These are phyloP conservation scores for Lacerta bilineata DNA, from an alignment of 2,797 vertebrate genomes.

Conservation along the genomic window DNA sequence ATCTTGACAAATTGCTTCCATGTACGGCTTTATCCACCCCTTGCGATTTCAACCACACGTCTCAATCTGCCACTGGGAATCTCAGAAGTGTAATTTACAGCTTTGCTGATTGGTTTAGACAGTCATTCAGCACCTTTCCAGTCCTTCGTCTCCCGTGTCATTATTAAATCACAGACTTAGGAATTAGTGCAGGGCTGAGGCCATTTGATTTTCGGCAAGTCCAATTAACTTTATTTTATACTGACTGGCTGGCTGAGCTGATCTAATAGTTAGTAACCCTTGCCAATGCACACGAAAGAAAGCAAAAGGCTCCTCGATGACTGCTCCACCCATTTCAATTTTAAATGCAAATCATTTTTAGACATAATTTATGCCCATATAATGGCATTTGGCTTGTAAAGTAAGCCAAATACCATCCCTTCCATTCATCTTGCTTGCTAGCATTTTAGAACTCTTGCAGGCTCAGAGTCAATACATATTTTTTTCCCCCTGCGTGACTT, in stretches of 20 bases:
- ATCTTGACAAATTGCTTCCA: constrained; percentile 55
- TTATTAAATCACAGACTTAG: constrained; percentile 60
- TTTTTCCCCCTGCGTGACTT: not conserved
- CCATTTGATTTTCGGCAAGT: constrained; percentile 60
- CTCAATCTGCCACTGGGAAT: constrained; percentile 55
- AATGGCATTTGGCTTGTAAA: constrained; percentile 65
- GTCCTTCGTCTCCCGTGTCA: constrained; percentile 12
- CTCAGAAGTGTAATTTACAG: constrained; percentile 61
- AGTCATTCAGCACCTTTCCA: constrained; percentile 64
- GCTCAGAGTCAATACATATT: not conserved
- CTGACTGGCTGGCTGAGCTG: constrained; percentile 33
- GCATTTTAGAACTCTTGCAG: constrained; percentile 12
- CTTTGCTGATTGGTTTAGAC: constrained; percentile 48
- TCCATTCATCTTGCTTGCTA: constrained; percentile 43
- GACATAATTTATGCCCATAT: constrained; percentile 66
- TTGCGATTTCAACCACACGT: constrained; percentile 43
- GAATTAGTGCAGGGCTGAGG: constrained; percentile 60
- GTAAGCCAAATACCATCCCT: constrained; percentile 43
- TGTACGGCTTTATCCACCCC: constrained; percentile 51
- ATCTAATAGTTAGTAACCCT: constrained; percentile 24
- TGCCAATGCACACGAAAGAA: constrained; percentile 23
- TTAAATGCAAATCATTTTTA: constrained; percentile 71
- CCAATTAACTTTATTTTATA: constrained; percentile 69
- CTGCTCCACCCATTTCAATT: constrained; percentile 66
- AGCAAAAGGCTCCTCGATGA: constrained; percentile 67